These are phyloP conservation scores for Brevimyrus niger DNA, from an alignment of 2,113 vertebrate species.

Conservation along the genomic window DNA sequence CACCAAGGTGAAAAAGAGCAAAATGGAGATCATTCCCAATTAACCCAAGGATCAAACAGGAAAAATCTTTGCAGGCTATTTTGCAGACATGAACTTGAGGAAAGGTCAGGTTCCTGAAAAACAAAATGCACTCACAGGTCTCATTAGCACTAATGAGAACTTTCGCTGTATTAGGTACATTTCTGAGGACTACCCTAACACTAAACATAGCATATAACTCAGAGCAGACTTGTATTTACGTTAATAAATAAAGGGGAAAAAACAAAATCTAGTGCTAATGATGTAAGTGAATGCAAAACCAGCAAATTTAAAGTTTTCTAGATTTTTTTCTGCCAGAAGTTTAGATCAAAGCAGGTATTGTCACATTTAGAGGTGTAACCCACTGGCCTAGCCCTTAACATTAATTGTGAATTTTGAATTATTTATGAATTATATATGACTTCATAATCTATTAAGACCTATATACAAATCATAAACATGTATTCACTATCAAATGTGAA, in stretches of 20 bases:
- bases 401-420: neutral
- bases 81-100: constrained; percentile 57
- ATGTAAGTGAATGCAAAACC: neutral
- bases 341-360: neutral
- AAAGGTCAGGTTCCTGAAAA: constrained; percentile 82
- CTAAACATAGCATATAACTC: neutral
- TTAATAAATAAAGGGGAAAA: neutral
- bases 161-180: constrained; percentile 50
- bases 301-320: neutral
- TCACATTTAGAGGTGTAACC: neutral
- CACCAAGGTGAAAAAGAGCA: constrained; percentile 57
- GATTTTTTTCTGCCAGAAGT: neutral
- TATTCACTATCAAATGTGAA: neutral
- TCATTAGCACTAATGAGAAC: constrained; percentile 79
- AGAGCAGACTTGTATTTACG: neutral
- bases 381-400: neutral
- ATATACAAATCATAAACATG: neutral
- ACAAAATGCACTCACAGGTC: constrained; percentile 50
- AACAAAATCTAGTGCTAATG: neutral
- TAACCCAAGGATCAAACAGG: constrained; percentile 80
- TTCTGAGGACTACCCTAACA: constrained; percentile 20
- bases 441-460: neutral
- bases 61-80: constrained; percentile 60
- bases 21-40: constrained; percentile 75
- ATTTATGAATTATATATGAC: neutral